These are phyloP conservation scores for Drosophila elegans DNA, from an alignment of 1,140 invertebrate genomes.

Conservation along the genomic window DNA sequence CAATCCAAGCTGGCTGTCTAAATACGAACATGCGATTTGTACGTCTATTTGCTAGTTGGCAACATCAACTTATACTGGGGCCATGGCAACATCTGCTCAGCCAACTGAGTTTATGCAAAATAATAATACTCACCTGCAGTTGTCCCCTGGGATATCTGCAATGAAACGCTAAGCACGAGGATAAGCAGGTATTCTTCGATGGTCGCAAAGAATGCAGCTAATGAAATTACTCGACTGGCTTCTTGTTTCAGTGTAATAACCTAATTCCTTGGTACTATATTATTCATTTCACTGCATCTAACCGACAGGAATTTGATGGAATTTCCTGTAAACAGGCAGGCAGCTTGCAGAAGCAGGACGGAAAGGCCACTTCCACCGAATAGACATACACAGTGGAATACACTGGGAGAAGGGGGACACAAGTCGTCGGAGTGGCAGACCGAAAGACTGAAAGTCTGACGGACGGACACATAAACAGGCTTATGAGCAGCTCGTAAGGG, in stretches of 20 bases:
- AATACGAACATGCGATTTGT: slow-evolving; percentile 40
- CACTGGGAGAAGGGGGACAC: slow-evolving; percentile 6
- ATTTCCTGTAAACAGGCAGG: slow-evolving; percentile 57
- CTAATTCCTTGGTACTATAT: slow-evolving; percentile 51
- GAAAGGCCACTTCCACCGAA: slow-evolving; percentile 20
- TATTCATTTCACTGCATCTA: slow-evolving; percentile 58
- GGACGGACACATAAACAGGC: slow-evolving; percentile 34
- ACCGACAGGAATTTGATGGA: slow-evolving; percentile 61
- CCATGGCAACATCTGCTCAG: slow-evolving; percentile 30
- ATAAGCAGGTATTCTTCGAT: slow-evolving; percentile 1
- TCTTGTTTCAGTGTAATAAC: slow-evolving; percentile 55
- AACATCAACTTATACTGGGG: slow-evolving; percentile 25
- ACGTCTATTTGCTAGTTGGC: slow-evolving; percentile 38
- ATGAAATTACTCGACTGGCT: slow-evolving; percentile 28
- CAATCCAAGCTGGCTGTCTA: slow-evolving; percentile 40
- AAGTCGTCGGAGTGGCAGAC: not conserved
- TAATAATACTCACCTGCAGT: slow-evolving; percentile 37
- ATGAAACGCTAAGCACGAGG: not conserved
- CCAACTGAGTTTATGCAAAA: slow-evolving; percentile 23
- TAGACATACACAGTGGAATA: slow-evolving; percentile 6
- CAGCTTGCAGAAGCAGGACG: slow-evolving; percentile 28
- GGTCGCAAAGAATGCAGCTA: slow-evolving; percentile 15
- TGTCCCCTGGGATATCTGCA: not conserved
- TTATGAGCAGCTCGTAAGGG: slow-evolving; percentile 30
- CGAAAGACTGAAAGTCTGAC: slow-evolving; percentile 3